Conservation (phyloP, 2,797 vertebrate genomes). For the Rhadinocentrus ornatus region DNA sequence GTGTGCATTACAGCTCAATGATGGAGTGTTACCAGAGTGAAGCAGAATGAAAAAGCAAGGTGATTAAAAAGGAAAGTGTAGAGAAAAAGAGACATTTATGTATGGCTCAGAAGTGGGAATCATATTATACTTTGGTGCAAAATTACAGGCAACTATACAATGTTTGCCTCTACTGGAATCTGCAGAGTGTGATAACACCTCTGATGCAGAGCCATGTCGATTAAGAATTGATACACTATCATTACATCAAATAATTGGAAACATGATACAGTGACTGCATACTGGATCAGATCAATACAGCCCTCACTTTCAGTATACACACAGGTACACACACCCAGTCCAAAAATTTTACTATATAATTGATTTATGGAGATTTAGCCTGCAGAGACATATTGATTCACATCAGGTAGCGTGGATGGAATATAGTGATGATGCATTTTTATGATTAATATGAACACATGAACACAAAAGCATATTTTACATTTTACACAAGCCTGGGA, state of each 20-base stretch:
- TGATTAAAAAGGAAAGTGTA: not conserved
- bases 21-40: not conserved
- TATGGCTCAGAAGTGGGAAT: too few species aligned
- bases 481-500: conserved; percentile 7
- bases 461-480: conserved; percentile 24
- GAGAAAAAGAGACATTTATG: not conserved
- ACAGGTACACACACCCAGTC: conserved; percentile 18
- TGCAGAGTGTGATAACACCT: not conserved
- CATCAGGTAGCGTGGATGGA: conserved; percentile 29
- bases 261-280: conserved; percentile 58
- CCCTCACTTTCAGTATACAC: conserved; percentile 18
- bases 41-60: not conserved
- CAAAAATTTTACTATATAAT: conserved; percentile 56
- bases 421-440: conserved; percentile 65
- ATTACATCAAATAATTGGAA: conserved; percentile 68
- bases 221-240: conserved; percentile 64
- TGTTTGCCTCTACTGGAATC: not conserved
- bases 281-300: conserved; percentile 56
- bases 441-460: conserved; percentile 56
- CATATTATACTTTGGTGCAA: not conserved
- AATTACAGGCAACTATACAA: not conserved
- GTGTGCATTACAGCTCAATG: too few species aligned
- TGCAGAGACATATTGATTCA: conserved; percentile 62
- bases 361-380: conserved; percentile 68
- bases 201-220: conserved; percentile 48